Base-by-base conservation (phyloP, 64 coral and sea anemone species). In the Montipora capricornis region DNA sequence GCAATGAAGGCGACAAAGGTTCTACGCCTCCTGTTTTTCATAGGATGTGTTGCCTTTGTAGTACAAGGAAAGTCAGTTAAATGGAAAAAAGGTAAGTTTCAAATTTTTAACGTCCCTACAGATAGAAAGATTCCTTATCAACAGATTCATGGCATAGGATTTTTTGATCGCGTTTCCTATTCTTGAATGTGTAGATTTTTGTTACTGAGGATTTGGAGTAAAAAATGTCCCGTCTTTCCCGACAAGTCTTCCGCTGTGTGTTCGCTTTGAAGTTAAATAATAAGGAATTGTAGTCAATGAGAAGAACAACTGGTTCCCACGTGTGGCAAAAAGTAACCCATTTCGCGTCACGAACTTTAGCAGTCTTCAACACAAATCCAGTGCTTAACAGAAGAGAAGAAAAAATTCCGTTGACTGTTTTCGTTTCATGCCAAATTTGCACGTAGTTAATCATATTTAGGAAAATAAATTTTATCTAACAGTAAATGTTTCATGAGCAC, bases 11-110 rank as follows among this genome's bases (percentile, higher is more conserved):
- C 66, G 64, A 68, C 67, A 22, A 7, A 20, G 46, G 7, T 86
- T 73, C 67, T 86, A 12, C 66, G 62, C 44, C 47, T 86, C 16
- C 49, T 86, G n/a, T 2, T 50, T 73, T 71, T 73, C 7, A 8
- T 86, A 73, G 46, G 37, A 17, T 73, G 45, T 86, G 45, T 86
- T 86, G 68, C 62, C 17, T 8, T 68, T 71, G 46, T 47, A 1
- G 82, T 86, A 6, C 16, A 19, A 73, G 82, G 16, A 51, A 86
- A 73, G 68, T 86, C 82, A 86, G n/a, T 86, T 12, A 71, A 86
- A 49, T 22, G 59, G 11, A 86, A 86, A 20, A 13, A 86, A 50
- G 82, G 82, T 86, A 86, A 86, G 82, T 49, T 11, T 1, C 45
- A 17, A 8, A 3, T 13, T 76, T 76, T 76, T 10, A 8, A 46